Base-by-base conservation (phyloP, 2,113 vertebrate genomes). In the Psilopogon haemacephalus region DNA sequence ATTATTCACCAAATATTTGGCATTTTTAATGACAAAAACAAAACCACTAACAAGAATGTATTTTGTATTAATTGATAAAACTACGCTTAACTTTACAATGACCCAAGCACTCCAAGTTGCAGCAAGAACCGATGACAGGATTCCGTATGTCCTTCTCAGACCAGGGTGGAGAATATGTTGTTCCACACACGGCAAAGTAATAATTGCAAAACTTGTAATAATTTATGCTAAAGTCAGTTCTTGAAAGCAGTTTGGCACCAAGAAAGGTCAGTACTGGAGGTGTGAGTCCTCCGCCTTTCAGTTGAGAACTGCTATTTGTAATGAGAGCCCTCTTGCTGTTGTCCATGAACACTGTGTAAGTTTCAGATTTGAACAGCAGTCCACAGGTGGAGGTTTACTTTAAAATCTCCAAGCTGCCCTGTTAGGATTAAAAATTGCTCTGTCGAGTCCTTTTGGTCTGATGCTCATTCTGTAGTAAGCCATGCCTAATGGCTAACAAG, bases 361-460 rank as follows among this genome's bases (percentile, higher is more conserved):
- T 6, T 17, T 59, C 12, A 52, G n/a, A 20, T 74, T 19, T 24
- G 32, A 65, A 33, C 1, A 60, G 48, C n/a, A 17, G 37, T 8
- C 37, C 48, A 20, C 26, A 65, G 33, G 54, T 21, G 70, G 21
- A 84, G 20, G 21, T 60, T 89, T 69, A 44, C 46, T 69, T 73
- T 48, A 63, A 73, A 54, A 42, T 7, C 11, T n/a, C 23, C n/a
- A 14, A 68, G 26, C 48, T 56, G 54, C 23, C 32, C 15, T 12
- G 19, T 35, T 11, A 46, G 9, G 32, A 15, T 38, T 56, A 2
- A 1, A 9, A 24, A 67, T 24, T 11, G n/a, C 21, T 38, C 14
- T 18, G 0, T 16, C 0, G 70, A 32, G 38, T 2, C 12, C 40
- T 3, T 3, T 8, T 63, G 16, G 30, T 0, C 4, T 1, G 13